phyloP scores from a whole-genome alignment of 2,888 invertebrate genomes.

The Pollenia angustigena region DNA sequence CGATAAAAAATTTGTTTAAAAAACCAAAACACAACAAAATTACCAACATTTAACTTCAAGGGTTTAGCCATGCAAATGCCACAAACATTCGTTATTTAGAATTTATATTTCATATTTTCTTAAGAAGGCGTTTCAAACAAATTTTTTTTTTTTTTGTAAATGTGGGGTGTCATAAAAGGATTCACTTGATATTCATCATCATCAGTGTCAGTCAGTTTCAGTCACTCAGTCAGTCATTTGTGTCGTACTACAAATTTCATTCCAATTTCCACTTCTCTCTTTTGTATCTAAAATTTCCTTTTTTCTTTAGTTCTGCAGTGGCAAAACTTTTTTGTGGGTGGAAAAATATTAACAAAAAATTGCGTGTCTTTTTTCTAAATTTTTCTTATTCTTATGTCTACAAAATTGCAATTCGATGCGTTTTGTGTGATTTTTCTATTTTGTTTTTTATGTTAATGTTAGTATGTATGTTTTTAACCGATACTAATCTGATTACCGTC shows the following conservation, averaged over 20 bases:
- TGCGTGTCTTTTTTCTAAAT: slow-evolving; percentile 49
- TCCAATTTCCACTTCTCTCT: slow-evolving; percentile 45
- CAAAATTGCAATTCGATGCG: slow-evolving; percentile 78
- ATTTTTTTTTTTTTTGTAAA: not conserved
- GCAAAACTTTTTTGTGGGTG: slow-evolving; percentile 66
- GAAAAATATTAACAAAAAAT: slow-evolving; percentile 27
- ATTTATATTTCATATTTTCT: slow-evolving; percentile 38
- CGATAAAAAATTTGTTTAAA: no score
- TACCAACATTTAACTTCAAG: not conserved
- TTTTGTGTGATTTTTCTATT: slow-evolving; percentile 59
- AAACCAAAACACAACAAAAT: not conserved
- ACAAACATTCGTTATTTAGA: not conserved
- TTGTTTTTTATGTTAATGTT: slow-evolving; percentile 53
- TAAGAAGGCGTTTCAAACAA: slow-evolving; percentile 75
- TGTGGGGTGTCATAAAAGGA: slow-evolving; percentile 80
- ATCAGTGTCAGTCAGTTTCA: slow-evolving; percentile 82
- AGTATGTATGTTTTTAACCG: slow-evolving; percentile 77
- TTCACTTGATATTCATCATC: slow-evolving; percentile 84
- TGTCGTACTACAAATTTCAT: slow-evolving; percentile 57
- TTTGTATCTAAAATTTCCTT: slow-evolving; percentile 59
- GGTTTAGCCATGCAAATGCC: not conserved
- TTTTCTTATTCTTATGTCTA: slow-evolving; percentile 61
- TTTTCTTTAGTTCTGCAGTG: slow-evolving; percentile 44
- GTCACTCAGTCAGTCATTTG: slow-evolving; percentile 63
- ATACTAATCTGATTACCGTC: slow-evolving; percentile 84